Evolutionary conservation across 2,888 invertebrate species (phyloP).

Genomic region (Cerceris rybyensis): DNA sequence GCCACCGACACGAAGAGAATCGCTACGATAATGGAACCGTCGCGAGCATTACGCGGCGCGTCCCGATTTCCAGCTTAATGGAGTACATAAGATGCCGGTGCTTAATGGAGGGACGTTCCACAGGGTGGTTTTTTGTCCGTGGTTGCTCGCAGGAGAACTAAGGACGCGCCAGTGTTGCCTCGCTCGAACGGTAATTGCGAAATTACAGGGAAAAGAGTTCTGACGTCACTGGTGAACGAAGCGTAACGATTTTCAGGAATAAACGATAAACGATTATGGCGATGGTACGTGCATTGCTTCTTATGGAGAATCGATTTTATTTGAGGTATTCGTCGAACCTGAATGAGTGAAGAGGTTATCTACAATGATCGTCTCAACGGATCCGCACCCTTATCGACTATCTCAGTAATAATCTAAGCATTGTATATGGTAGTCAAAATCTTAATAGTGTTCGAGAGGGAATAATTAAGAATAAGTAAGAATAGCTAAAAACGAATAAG

Average conservation of each 20-base stretch:
- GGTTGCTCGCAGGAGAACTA: background rate
- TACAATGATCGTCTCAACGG: background rate
- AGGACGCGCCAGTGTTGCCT: background rate
- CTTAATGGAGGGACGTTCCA: conserved; percentile 54
- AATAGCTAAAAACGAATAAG: too few species aligned
- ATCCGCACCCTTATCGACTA: background rate
- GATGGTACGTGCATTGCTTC: too few species aligned
- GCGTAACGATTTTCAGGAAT: background rate
- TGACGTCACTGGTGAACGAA: background rate
- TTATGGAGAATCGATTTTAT: too few species aligned
- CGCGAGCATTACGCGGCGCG: conserved; percentile 54
- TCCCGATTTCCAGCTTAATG: conserved; percentile 59
- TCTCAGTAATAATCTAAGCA: background rate
- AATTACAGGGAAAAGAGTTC: background rate
- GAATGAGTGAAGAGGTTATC: background rate
- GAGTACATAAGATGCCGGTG: conserved; percentile 53
- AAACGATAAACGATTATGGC: too few species aligned
- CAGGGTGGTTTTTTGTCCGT: conserved; percentile 12
- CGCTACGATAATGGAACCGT: conserved; percentile 36
- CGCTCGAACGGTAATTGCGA: background rate
- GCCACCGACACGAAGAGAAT: conserved; percentile 48
- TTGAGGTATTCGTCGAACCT: too few species aligned
- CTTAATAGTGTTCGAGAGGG: background rate
- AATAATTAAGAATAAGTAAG: too few species aligned
- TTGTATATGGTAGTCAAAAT: background rate